phyloP scores from a whole-genome alignment of 2,797 vertebrate genomes.

The Thripadectes ignobilis region DNA sequence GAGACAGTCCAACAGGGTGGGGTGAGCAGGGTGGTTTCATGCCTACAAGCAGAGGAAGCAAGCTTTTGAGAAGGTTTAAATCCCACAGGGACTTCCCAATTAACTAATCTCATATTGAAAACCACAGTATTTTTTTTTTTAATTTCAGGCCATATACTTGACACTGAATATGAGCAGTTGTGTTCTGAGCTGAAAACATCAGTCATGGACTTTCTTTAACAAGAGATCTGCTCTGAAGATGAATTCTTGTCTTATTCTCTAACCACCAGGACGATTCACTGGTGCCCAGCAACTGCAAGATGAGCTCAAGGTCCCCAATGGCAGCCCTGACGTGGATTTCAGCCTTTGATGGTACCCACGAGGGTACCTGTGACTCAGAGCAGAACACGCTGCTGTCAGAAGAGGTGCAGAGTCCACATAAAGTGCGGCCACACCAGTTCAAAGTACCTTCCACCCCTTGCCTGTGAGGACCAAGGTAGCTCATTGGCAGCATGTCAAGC shows the following conservation, averaged over 20 bases:
- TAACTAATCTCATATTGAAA: neutral
- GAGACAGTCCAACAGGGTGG: neutral
- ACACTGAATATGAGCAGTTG: neutral
- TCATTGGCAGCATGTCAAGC: rapidly evolving
- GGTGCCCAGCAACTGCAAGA: neutral
- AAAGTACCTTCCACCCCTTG: neutral
- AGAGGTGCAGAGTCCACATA: neutral
- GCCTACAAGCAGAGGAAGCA: neutral
- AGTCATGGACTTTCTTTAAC: neutral
- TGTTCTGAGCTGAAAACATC: neutral
- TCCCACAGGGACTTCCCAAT: neutral
- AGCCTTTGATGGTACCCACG: neutral
- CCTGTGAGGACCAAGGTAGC: rapidly evolving
- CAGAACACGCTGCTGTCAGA: neutral
- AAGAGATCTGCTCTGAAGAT: neutral
- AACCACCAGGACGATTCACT: neutral
- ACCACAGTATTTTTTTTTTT: neutral
- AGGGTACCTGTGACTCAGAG: neutral
- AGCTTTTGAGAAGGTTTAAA: neutral
- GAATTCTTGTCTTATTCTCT: neutral
- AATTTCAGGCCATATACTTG: neutral
- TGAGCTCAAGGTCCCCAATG: neutral
- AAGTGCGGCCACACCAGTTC: neutral
- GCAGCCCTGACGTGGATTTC: neutral
- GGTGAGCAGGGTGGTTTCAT: neutral